Base-by-base conservation (phyloP, 2,113 vertebrate genomes). In the Sus scrofa region DNA sequence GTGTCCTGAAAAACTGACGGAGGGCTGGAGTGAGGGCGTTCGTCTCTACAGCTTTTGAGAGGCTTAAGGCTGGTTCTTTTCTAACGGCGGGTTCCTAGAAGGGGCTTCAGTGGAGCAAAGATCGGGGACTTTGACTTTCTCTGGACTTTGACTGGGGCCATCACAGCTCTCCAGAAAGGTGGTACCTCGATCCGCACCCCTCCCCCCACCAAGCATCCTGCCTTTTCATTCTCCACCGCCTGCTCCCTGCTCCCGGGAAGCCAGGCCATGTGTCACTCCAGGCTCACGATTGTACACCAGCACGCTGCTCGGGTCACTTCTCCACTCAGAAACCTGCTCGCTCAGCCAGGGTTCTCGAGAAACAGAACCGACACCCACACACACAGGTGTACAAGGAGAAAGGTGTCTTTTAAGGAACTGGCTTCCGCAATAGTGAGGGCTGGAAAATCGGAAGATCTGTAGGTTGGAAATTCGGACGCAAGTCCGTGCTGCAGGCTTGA, bases 11-110 rank as follows among this genome's bases (percentile, higher is more conserved):
- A 27, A 12, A 12, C 27, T 32, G n/a, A 16, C 7, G 10, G 44
- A 6, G 18, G 5, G 44, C 12, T 7, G 11, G 7, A 6, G 0
- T 32, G 75, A 10, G 34, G 22, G 0, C 0, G 0, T 16, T 2
- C 34, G 7, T 15, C 14, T 27, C 1, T 14, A 14, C 22, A 0
- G 15, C 62, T 77, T 11, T 8, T 56, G 34, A 2, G 9, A 26
- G 14, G 14, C 37, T 73, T 6, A 15, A 0, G 50, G 9, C 11
- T 44, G 8, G 0, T 24, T n/a, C 24, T 27, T 73, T 50, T 27
- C 75, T 39, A 7, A 39, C 24, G n/a, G 15, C 18, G 50, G 52
- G n/a, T 54, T 63, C 52, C 90, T 39, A 18, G 34, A 19, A 63
- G 89, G 67, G 65, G 2, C 26, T 30, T 13, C 9, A 19, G 6